Evolutionary conservation across 35 echinoderm and acorn worm genomes (phyloP).

Genomic region (Holothuria glaberrima): DNA sequence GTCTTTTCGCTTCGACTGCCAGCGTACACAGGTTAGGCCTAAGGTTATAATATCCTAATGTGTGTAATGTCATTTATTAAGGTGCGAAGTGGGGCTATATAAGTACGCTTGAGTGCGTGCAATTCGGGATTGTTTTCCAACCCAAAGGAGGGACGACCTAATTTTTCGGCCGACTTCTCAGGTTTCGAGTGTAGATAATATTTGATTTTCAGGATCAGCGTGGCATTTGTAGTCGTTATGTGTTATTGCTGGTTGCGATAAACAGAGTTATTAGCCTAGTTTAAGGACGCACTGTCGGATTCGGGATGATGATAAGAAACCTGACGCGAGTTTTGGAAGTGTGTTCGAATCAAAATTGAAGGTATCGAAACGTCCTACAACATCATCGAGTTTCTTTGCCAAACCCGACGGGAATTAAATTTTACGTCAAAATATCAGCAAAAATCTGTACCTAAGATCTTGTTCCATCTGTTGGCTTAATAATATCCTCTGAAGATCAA

Average conservation of each 20-base stretch:
- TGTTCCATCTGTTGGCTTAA: too few relatives aligned
- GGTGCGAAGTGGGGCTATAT: conserved; percentile 21
- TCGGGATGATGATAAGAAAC: too few relatives aligned
- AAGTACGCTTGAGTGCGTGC: conserved; percentile 18
- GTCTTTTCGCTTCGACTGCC: conserved; percentile 15
- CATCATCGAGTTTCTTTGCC: too few relatives aligned
- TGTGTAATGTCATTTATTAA: conserved; percentile 36
- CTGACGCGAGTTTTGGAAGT: too few relatives aligned
- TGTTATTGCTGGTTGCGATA: neutral
- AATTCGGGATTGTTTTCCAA: conserved; percentile 15
- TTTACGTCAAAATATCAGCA: too few relatives aligned
- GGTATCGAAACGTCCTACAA: too few relatives aligned
- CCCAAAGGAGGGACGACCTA: conserved; percentile 28
- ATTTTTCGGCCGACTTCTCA: conserved; percentile 33
- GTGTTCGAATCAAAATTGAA: too few relatives aligned
- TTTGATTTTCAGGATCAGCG: conserved; percentile 19
- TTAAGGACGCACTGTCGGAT: neutral
- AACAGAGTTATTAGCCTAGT: conserved; percentile 26
- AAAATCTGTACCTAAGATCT: too few relatives aligned
- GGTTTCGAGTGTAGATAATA: conserved; percentile 20
- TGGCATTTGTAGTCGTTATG: neutral
- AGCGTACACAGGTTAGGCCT: conserved; percentile 11
- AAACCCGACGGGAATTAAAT: too few relatives aligned
- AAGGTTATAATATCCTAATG: conserved; percentile 35
- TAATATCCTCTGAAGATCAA: too few relatives aligned